These are phyloP conservation scores for Mythimna loreyi DNA, from an alignment of 2,888 invertebrate genomes.

Conservation along the genomic window DNA sequence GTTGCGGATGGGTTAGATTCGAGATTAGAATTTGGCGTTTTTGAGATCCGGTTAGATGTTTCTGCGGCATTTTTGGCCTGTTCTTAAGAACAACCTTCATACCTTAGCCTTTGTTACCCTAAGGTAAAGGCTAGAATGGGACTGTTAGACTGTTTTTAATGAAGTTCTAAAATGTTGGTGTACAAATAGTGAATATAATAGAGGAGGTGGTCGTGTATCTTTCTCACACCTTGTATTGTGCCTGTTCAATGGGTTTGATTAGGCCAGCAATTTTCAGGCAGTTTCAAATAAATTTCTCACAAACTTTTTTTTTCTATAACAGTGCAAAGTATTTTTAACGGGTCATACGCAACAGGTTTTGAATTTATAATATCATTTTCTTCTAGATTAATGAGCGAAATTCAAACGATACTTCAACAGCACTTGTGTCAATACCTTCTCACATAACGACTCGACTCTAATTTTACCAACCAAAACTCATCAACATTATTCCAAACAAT, in stretches of 20 bases:
- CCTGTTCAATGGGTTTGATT: neutral
- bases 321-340: no score
- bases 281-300: no score
- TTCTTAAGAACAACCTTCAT: no score
- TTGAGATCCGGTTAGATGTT: neutral
- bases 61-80: neutral
- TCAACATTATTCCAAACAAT: constrained; percentile 25
- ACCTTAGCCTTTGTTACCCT: no score
- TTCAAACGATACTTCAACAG: neutral
- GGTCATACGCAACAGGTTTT: no score
- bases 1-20: constrained; percentile 53
- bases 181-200: neutral
- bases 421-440: neutral
- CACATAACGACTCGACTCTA: neutral
- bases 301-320: no score
- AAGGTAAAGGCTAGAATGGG: neutral
- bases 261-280: no score
- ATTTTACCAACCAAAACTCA: constrained; percentile 23
- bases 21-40: constrained; percentile 43
- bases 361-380: no score
- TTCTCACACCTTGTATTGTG: neutral
- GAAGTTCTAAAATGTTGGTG: neutral
- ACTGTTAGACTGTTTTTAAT: neutral
- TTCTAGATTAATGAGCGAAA: no score
- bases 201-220: neutral